A percentile compares a stretch with the other conserved stretches of the same genome.
Evolutionary conservation across 2,113 vertebrate genomes (phyloP).

Genomic region (Cyanoramphus novaezelandiae): DNA sequence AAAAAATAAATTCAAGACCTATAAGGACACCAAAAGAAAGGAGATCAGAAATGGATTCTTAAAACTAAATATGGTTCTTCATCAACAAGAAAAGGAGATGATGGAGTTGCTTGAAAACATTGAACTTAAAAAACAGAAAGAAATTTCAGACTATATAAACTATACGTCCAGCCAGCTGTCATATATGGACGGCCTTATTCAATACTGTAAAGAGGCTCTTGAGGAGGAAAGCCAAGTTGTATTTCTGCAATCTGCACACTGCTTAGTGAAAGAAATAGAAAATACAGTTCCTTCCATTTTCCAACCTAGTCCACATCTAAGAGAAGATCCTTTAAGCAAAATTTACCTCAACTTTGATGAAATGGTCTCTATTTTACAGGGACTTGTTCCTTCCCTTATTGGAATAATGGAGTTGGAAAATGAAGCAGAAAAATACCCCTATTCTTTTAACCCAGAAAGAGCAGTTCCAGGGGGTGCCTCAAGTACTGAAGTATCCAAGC

Average conservation of each 20-base stretch:
- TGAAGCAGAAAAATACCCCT: conserved; percentile 14
- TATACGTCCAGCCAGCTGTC: conserved; percentile 47
- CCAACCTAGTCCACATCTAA: conserved; percentile 51
- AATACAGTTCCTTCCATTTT: conserved; percentile 54
- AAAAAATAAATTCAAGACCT: conserved; percentile 62
- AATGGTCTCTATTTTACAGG: conserved; percentile 35
- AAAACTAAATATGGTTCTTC: conserved; percentile 55
- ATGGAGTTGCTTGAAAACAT: conserved; percentile 71
- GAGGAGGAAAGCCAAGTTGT: conserved; percentile 67
- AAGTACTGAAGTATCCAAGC: conserved; percentile 36
- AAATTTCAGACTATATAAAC: conserved; percentile 54
- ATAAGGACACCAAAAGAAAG: conserved; percentile 64
- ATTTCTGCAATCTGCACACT: conserved; percentile 68
- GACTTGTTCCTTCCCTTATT: conserved; percentile 48
- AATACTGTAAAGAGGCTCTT: conserved; percentile 70
- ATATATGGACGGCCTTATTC: conserved; percentile 64
- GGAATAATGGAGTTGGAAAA: conserved; percentile 2
- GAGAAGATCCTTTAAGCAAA: conserved; percentile 40
- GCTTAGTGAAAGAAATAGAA: conserved; percentile 66
- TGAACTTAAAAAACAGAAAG: conserved; percentile 61
- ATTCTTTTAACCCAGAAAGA: conserved; percentile 47
- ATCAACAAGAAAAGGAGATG: conserved; percentile 62
- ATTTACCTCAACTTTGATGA: conserved; percentile 59
- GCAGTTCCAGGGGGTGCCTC: conserved; percentile 48
- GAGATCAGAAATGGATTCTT: conserved; percentile 70